These are phyloP conservation scores for Sparus aurata DNA, from an alignment of 2,797 vertebrate genomes.

Conservation along the genomic window DNA sequence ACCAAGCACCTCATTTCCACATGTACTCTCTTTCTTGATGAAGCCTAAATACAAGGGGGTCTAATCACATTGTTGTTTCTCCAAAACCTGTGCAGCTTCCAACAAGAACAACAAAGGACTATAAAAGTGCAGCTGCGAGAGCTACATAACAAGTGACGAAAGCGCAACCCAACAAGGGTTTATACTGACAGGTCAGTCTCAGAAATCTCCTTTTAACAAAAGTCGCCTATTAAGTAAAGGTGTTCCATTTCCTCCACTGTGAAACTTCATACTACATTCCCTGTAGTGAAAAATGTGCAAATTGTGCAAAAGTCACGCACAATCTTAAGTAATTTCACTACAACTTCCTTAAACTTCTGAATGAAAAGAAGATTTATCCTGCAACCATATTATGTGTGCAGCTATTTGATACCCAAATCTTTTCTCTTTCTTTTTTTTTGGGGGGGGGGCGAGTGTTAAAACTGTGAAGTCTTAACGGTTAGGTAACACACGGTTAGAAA, in stretches of 20 bases:
- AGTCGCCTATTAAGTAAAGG: conserved; percentile 24
- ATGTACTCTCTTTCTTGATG: conserved; percentile 12
- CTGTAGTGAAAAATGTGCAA: conserved; percentile 68
- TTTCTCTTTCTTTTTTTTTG: not conserved
- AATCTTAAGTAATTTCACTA: conserved; percentile 64
- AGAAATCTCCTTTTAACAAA: conserved; percentile 34
- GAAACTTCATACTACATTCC: conserved; percentile 53
- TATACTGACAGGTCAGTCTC: not conserved
- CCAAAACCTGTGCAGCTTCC: conserved; percentile 12
- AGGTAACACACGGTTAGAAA: no score
- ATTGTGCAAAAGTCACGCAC: conserved; percentile 67
- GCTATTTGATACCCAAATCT: conserved; percentile 26
- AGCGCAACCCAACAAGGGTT: conserved; percentile 22
- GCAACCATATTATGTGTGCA: conserved; percentile 67
- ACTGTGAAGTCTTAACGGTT: no score
- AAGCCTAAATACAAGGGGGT: conserved; percentile 32
- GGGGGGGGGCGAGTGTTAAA: not conserved
- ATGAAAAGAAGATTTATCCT: conserved; percentile 54
- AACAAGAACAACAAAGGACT: conserved; percentile 17
- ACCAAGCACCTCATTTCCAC: conserved; percentile 27
- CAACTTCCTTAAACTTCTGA: conserved; percentile 25
- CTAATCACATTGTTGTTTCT: conserved; percentile 27
- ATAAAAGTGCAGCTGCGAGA: conserved; percentile 11
- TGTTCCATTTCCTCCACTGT: conserved; percentile 16
- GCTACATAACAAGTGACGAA: conserved; percentile 25